These are phyloP conservation scores for Drosophila cognata DNA, from an alignment of 2,888 invertebrate species.

Conservation along the genomic window DNA sequence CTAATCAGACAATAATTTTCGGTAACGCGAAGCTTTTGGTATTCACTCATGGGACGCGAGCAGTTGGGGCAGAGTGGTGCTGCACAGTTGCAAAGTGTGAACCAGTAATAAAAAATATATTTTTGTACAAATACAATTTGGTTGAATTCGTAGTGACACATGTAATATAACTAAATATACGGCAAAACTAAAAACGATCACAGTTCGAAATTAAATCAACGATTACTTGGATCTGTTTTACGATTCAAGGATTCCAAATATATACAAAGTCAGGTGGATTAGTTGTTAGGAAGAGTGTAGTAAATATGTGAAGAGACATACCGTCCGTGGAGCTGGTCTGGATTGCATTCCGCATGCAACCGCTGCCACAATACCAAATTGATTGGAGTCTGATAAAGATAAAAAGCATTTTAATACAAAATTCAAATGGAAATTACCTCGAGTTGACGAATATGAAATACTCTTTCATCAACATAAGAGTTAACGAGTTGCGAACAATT, in stretches of 20 bases:
- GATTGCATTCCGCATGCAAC: slow-evolving; percentile 79
- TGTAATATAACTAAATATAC: neutral
- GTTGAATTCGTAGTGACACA: neutral
- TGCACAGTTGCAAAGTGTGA: slow-evolving; percentile 32
- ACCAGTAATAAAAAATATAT: neutral
- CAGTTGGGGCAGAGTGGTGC: slow-evolving; percentile 81
- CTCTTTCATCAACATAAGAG: neutral
- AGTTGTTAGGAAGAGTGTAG: neutral
- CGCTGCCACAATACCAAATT: slow-evolving; percentile 82
- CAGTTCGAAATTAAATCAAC: neutral
- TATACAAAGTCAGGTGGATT: neutral
- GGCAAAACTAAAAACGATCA: neutral
- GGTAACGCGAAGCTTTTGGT: slow-evolving; percentile 77
- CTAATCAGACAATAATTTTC: slow-evolving; percentile 73
- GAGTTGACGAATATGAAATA: neutral
- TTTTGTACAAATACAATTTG: slow-evolving; percentile 3
- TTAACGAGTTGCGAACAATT: neutral
- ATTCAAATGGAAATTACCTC: neutral
- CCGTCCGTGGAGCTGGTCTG: slow-evolving; percentile 73
- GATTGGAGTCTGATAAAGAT: slow-evolving; percentile 79
- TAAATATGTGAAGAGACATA: slow-evolving; percentile 29
- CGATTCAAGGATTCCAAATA: neutral
- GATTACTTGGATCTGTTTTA: slow-evolving; percentile 10
- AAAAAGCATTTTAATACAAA: neutral
- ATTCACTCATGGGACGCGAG: slow-evolving; percentile 79